Base-by-base conservation (phyloP, 2,888 invertebrate genomes). In the Anoncus sp. region DNA sequence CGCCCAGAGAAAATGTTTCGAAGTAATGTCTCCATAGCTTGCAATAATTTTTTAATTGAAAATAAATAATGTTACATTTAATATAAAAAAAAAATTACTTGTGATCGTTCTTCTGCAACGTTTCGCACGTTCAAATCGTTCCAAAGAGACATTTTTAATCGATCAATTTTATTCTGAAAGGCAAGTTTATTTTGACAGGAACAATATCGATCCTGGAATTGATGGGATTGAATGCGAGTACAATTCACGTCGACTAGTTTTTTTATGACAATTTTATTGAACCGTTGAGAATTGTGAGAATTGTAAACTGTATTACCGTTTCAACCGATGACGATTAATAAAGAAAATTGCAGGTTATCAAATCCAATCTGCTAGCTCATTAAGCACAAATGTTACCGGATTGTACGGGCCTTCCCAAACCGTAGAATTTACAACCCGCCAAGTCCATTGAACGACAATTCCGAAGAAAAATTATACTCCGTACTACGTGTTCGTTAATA, bases 371-470 rank as follows among this genome's bases (percentile, higher is more conserved):
- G 16, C 18, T 9, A 40, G 7, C n/a, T 22, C 18, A 22, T 60
- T 70, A 70, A 60, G 27, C 66, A 40, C 66, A 53, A 55, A 20
- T 55, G 31, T 62, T 47, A 20, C 62, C 49, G 27, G 43, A 60
- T n/a, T 40, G 47, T 59, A 16, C 43, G 40, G 20, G 47, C 20
- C 27, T 10, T n/a, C 3, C 9, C 53, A 18, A 66, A 27, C 57
- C n/a, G 57, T 35, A n/a, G 31, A 76, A 62, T 76, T 72, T 53
- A 55, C 47, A 72, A 55, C 16, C 20, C 5, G 31, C 57, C 55
- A 35, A 62, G 62, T 57, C 53, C 38, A 67, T 77, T 72, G 57
- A 49, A 14, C 40, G 67, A 63, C 57, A 43, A 67, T 77, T 66
- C 49, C 22, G 22, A 57, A 49, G 72, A 72, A 67, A 72, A 67